Conservation (phyloP, 2,888 invertebrate genomes). For the Scaptomyza cyrtandrae region DNA sequence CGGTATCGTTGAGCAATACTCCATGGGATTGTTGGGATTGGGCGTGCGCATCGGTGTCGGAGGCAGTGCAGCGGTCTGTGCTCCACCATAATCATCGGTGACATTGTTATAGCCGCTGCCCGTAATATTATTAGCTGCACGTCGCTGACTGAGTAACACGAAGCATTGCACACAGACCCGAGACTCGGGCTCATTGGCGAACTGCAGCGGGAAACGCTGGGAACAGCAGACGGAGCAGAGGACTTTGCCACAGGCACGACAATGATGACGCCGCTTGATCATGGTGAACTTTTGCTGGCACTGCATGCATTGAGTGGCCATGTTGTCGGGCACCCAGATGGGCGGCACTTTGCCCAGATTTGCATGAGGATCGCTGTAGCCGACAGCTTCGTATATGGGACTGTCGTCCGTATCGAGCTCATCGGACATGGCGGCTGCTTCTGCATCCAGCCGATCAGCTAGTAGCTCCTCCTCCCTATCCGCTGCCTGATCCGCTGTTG, state of each 20-base stretch:
- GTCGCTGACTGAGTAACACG: constrained; percentile 86
- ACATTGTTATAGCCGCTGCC: constrained; percentile 16
- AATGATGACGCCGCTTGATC: constrained; percentile 93
- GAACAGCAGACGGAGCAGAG: constrained; percentile 92
- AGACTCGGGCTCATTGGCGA: constrained; percentile 90
- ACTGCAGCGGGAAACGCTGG: constrained; percentile 89
- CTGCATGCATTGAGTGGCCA: constrained; percentile 92
- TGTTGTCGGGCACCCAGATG: constrained; percentile 94
- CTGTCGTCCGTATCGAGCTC: constrained; percentile 54
- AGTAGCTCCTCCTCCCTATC: neutral
- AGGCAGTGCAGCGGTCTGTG: constrained; percentile 29
- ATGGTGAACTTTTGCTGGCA: constrained; percentile 93
- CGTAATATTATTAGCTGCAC: constrained; percentile 23
- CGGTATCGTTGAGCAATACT: constrained; percentile 93
- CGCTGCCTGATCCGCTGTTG: constrained; percentile 26
- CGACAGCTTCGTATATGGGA: constrained; percentile 77
- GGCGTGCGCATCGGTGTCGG: constrained; percentile 85
- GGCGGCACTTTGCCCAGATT: constrained; percentile 91
- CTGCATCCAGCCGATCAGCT: neutral
- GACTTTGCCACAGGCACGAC: constrained; percentile 93
- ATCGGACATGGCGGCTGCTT: neutral
- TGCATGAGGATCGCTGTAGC: constrained; percentile 81
- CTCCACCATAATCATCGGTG: constrained; percentile 8
- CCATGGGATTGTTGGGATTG: constrained; percentile 94
- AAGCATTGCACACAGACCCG: constrained; percentile 91